Base-by-base conservation (phyloP, 1,140 invertebrate genomes). In the Nasonia vitripennis region DNA sequence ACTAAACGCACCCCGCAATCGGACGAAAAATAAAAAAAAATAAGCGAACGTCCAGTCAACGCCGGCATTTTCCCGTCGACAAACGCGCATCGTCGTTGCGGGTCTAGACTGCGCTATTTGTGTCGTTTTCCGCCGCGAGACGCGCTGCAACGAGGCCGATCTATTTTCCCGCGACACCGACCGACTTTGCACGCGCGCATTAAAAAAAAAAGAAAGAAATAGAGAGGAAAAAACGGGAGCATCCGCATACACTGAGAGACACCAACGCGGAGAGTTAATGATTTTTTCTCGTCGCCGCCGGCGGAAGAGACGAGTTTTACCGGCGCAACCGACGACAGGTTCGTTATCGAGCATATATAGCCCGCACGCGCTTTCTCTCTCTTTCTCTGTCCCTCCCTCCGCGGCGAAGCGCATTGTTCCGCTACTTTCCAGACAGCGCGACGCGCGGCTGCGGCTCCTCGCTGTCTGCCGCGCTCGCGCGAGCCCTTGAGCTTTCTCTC, bases 251-350 rank as follows among this genome's bases (percentile, higher is more conserved):
- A 14, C 23, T 34, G 6, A 31, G 45, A 9, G 11, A 17, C 17
- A 14, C 6, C 6, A 4, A 67, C 45, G 62, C 37, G 48, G 34
- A 0, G 86, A 88, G 89, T 87, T 88, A 89, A 90, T 88, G 89
- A 90, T 89, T 91, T 90, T 89, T 88, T 86, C 87, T 87, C 85
- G 84, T 81, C 84, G 87, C 37, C 45, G 78, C 31, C 71, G 79
- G 82, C 79, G 87, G 87, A 87, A 88, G 89, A 88, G 89, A 92
- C 92, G 86, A 91, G 91, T 92, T 91, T 88, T 87, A 90, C 90
- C 88, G 89, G 89, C 90, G 88, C 88, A 86, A 88, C 86, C 90
- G 87, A 90, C 89, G 87, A 90, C 89, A 90, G 89, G 90, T 90
- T 92, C 91, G 89, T 92, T 93, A 93, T 91, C 91, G 90, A 86